Base-by-base conservation (phyloP, 2,888 invertebrate species). In the Papilio demoleus region DNA sequence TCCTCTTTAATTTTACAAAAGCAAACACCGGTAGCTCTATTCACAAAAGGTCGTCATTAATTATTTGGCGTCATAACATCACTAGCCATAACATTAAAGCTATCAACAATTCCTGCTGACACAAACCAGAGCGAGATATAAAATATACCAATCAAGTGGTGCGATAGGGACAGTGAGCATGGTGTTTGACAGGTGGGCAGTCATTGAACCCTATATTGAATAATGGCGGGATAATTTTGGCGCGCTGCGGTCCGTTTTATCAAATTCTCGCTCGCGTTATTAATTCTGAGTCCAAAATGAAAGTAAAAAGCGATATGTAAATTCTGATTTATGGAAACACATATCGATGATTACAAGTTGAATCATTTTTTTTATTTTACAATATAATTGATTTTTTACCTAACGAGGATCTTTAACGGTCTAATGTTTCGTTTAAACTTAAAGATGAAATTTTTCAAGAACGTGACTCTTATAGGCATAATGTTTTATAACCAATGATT, bases 151-250 rank as follows among this genome's bases (percentile, higher is more conserved):
- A 71, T 70, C 58, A 6, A 58, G 65, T 24, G 24, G 74, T 38
- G 70, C 70, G 73, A 79, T 68, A 67, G 72, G 65, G 76, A 75
- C 72, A 72, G 61, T 73, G 72, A 72, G 72, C 17, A 38, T 73
- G 71, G 59, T 74, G 71, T 77, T 74, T 77, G 81, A 80, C 83
- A 80, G 83, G 81, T 83, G 78, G 76, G 71, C 72, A 85, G 81
- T 76, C 81, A 73, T 71, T 76, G 80, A 79, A 77, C 79, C 72
- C 70, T 45, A 72, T 71, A 75, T 79, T 77, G 78, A 73, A 71
- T 74, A 67, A 70, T 74, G 66, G 70, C 65, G 61, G 70, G 70
- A 72, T 71, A 73, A 74, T 77, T 77, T 79, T 75, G 75, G 71
- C 72, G 68, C 67, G n/a, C 62, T 67, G 67, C 42, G 67, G 67